A percentile compares a stretch with the other conserved stretches of the same genome.
Evolutionary conservation across 2,888 invertebrate genomes (phyloP).

Genomic region (Fabriciana adippe): DNA sequence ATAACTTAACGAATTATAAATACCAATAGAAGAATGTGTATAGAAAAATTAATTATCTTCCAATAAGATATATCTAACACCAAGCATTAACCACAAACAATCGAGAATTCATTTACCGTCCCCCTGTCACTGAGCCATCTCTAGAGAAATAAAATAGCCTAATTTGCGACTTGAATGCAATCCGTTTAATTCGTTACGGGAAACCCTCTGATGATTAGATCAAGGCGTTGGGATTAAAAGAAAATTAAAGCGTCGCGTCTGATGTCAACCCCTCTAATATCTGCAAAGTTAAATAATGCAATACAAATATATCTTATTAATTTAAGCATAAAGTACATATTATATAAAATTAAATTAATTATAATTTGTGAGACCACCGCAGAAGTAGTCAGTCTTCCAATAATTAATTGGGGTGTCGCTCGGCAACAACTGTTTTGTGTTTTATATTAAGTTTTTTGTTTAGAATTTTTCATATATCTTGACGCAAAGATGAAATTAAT

Average conservation of each 20-base stretch:
- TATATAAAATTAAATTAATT: slow-evolving; percentile 29
- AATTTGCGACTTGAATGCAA: slow-evolving; percentile 80
- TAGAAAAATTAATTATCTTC: background rate
- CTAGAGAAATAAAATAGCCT: slow-evolving; percentile 76
- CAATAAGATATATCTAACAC: slow-evolving; percentile 39
- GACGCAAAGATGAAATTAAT: background rate
- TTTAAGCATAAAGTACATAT: slow-evolving; percentile 41
- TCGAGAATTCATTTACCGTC: slow-evolving; percentile 50
- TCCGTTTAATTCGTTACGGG: slow-evolving; percentile 77
- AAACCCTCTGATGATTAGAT: slow-evolving; percentile 76
- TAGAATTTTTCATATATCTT: background rate
- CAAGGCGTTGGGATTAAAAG: slow-evolving; percentile 79
- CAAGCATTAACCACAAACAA: slow-evolving; percentile 60
- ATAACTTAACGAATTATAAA: too few species aligned
- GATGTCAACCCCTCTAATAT: slow-evolving; percentile 68
- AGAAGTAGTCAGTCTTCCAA: slow-evolving; percentile 67
- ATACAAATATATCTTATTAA: slow-evolving; percentile 38
- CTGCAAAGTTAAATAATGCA: slow-evolving; percentile 33
- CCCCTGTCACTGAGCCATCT: slow-evolving; percentile 56
- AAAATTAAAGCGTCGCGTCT: slow-evolving; percentile 77
- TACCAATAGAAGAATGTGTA: too few species aligned
- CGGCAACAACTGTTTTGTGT: slow-evolving; percentile 72
- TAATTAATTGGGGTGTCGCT: slow-evolving; percentile 78
- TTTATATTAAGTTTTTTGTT: slow-evolving; percentile 20
- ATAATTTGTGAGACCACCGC: slow-evolving; percentile 53